Percentiles rank a stretch among this genome's conserved stretches.
These are phyloP conservation scores for Cervus canadensis DNA, from an alignment of 2,113 vertebrate species.

Conservation along the genomic window DNA sequence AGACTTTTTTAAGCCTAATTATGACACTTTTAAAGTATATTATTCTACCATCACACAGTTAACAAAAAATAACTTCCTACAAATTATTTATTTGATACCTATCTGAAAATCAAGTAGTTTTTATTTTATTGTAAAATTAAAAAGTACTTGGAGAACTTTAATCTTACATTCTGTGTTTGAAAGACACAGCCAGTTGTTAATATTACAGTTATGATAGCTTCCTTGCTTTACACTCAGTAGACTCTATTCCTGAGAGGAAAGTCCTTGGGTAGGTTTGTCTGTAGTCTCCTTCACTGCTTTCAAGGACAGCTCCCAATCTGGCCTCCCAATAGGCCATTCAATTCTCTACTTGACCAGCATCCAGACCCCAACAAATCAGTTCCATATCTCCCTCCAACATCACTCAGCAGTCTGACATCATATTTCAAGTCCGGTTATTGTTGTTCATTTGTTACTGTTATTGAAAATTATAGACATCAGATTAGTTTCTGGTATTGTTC, in stretches of 20 bases:
- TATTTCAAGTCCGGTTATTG: neutral
- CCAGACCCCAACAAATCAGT: neutral
- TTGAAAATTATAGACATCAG: neutral
- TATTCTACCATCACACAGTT: neutral
- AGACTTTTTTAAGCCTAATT: neutral
- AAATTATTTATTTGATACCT: conserved; percentile 10
- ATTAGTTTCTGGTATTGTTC: neutral
- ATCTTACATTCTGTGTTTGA: neutral
- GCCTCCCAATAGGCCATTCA: neutral
- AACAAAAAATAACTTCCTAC: neutral
- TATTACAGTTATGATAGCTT: neutral
- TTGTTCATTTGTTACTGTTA: neutral
- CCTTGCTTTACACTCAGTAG: neutral
- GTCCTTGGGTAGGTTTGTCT: neutral
- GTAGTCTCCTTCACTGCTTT: neutral
- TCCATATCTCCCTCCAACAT: neutral
- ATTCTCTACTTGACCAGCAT: neutral
- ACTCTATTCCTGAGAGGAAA: neutral
- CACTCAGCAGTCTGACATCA: neutral
- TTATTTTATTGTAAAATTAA: conserved; percentile 13
- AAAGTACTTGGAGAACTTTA: neutral
- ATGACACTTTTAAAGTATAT: neutral
- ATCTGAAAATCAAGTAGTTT: neutral
- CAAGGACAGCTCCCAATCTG: neutral
- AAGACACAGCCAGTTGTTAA: neutral